Percentiles rank a stretch among this genome's conserved stretches.
Conservation (phyloP, 2,888 invertebrate species). For the Tethea ocularis region DNA sequence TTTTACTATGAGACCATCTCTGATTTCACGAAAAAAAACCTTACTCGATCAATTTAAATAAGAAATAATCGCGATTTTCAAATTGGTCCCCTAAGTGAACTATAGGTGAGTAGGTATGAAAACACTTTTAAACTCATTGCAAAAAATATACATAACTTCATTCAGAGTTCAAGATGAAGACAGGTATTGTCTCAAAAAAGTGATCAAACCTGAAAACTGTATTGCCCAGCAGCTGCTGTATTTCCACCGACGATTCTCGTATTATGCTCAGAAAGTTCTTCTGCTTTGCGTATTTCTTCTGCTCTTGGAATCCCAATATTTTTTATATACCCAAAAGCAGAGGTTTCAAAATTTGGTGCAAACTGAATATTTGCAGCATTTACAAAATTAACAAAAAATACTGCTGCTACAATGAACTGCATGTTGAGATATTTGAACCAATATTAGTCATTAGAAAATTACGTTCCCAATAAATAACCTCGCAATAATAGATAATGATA, state of each 20-base stretch:
- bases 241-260: slow-evolving; percentile 55
- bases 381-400: slow-evolving; percentile 27
- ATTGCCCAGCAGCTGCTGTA: slow-evolving; percentile 42
- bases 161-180: neutral
- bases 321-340: slow-evolving; percentile 48
- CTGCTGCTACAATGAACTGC: slow-evolving; percentile 25
- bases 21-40: too few species aligned
- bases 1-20: too few species aligned
- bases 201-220: slow-evolving; percentile 51
- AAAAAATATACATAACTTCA: too few species aligned
- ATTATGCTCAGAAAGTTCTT: slow-evolving; percentile 38
- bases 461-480: neutral
- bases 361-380: slow-evolving; percentile 20
- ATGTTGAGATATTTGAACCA: slow-evolving; percentile 16
- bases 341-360: slow-evolving; percentile 17
- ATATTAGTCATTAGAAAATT: neutral
- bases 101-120: too few species aligned
- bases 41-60: too few species aligned
- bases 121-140: too few species aligned
- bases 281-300: slow-evolving; percentile 47
- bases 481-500: neutral
- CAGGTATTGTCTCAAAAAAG: neutral
- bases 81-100: too few species aligned
- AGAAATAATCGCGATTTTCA: too few species aligned
- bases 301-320: slow-evolving; percentile 51